phyloP scores from a whole-genome alignment of 2,797 vertebrate genomes.

The Pogonophryne albipinna region DNA sequence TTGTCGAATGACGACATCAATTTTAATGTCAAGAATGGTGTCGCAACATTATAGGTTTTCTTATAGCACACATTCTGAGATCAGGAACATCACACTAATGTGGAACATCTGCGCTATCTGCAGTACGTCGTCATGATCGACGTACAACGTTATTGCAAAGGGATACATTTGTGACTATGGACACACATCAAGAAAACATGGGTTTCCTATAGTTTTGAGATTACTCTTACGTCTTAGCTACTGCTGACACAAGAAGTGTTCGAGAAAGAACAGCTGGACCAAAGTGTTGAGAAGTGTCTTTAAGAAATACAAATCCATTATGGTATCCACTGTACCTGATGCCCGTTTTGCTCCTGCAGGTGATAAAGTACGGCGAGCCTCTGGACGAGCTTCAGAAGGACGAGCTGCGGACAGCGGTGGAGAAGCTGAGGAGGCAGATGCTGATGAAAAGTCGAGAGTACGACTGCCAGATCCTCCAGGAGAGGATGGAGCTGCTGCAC shows the following conservation, averaged over 20 bases:
- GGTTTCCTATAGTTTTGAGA: not conserved
- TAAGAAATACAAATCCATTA: not conserved
- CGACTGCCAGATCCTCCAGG: constrained; percentile 97
- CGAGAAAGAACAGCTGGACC: not conserved
- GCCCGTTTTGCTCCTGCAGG: constrained; percentile 55
- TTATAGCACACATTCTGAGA: constrained; percentile 2
- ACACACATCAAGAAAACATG: not conserved
- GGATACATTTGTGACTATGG: not conserved
- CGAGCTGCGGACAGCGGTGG: constrained; percentile 94
- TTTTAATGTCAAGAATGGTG: not conserved
- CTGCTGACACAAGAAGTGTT: not conserved
- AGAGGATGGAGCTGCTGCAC: constrained; percentile 98
- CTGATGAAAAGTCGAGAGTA: constrained; percentile 98
- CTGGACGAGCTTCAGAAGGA: constrained; percentile 95
- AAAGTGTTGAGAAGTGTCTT: not conserved
- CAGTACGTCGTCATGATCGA: not conserved
- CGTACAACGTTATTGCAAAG: not conserved
- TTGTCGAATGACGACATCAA: not conserved
- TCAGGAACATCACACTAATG: not conserved
- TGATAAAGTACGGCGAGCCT: constrained; percentile 95
- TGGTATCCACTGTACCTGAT: not conserved
- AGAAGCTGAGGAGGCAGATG: constrained; percentile 97
- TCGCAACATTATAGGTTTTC: not conserved
- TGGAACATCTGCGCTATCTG: constrained; percentile 4
- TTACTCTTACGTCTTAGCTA: too few species aligned